phyloP scores from a whole-genome alignment of 2,888 invertebrate species.

The Polymixis flavicincta region DNA sequence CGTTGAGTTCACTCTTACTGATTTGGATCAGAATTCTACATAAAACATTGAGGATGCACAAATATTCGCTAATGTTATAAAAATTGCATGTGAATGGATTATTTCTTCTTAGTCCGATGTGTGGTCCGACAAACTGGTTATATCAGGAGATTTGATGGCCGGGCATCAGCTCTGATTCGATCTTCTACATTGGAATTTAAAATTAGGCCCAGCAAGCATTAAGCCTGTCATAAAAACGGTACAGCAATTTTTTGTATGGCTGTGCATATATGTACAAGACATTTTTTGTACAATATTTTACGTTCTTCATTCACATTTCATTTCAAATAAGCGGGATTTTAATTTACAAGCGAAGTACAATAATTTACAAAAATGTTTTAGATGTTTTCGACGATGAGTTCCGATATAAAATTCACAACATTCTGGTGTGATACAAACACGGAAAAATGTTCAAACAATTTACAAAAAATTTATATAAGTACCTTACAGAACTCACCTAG shows the following conservation, averaged over 20 bases:
- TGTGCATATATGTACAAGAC: background rate
- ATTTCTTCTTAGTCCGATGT: conserved; percentile 44
- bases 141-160: conserved; percentile 42
- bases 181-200: conserved; percentile 50
- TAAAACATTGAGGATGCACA: conserved; percentile 14
- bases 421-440: background rate
- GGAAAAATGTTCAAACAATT: background rate
- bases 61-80: conserved; percentile 28
- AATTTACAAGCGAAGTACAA: background rate
- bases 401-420: conserved; percentile 4
- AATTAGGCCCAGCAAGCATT: conserved; percentile 40
- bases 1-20: background rate
- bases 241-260: conserved; percentile 37
- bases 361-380: conserved; percentile 7
- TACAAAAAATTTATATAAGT: too few species aligned
- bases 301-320: background rate
- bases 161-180: conserved; percentile 35
- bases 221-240: conserved; percentile 47
- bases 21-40: conserved; percentile 30
- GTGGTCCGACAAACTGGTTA: conserved; percentile 62
- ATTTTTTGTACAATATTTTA: conserved; percentile 19
- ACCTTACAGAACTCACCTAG: background rate
- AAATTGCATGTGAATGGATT: conserved; percentile 38
- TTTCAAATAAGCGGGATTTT: conserved; percentile 20
- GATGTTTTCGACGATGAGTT: conserved; percentile 13